Percentiles rank a stretch among this genome's conserved stretches.
These are phyloP conservation scores for Rhorus exstirpatorius DNA, from an alignment of 2,888 invertebrate genomes.

Conservation along the genomic window DNA sequence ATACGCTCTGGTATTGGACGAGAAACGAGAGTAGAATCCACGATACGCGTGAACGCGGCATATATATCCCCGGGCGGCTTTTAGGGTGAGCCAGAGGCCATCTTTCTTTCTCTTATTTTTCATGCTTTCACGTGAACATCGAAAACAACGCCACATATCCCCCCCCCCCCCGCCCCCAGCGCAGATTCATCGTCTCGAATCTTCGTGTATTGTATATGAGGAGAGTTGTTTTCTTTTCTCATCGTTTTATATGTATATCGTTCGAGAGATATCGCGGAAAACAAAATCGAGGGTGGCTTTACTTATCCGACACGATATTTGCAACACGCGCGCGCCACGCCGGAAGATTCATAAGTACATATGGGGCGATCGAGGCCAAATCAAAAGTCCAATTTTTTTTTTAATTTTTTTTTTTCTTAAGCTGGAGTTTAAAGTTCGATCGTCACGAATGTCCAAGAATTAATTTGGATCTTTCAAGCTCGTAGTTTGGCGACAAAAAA, in stretches of 20 bases:
- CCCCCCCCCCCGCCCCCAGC: no score
- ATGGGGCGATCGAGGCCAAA: no score
- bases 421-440: no score
- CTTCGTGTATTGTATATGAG: background rate
- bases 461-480: no score
- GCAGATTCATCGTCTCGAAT: background rate
- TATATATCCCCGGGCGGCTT: background rate
- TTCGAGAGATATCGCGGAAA: background rate
- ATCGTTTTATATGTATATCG: background rate
- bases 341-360: background rate
- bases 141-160: no score
- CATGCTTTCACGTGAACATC: background rate
- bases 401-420: no score
- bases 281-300: background rate
- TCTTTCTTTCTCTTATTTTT: background rate
- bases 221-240: background rate
- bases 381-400: no score
- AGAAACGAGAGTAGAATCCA: slow-evolving; percentile 4
- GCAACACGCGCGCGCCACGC: background rate
- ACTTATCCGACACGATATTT: background rate
- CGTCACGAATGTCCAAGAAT: no score
- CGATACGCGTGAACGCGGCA: background rate
- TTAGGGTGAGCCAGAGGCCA: slow-evolving; percentile 1
- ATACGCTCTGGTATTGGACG: slow-evolving; percentile 42
- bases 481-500: no score